phyloP scores from a whole-genome alignment of 1,140 invertebrate species.

The Rhopalosiphum padi region DNA sequence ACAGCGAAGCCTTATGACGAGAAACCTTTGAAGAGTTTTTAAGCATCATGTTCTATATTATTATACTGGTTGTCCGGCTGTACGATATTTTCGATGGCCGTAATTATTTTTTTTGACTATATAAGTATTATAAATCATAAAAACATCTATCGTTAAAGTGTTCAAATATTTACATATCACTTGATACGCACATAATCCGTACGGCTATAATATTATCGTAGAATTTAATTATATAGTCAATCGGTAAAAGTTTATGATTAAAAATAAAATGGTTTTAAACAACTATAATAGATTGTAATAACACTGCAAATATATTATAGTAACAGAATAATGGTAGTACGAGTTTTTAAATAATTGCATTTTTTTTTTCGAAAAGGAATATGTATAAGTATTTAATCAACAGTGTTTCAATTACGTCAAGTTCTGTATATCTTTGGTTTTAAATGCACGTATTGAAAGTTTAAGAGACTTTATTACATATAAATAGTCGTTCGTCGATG shows the following conservation, averaged over 20 bases:
- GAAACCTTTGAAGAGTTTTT: conserved; percentile 43
- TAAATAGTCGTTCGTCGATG: not conserved
- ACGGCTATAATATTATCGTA: not conserved
- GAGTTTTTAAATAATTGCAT: not conserved
- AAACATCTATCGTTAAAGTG: not conserved
- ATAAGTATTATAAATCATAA: not conserved
- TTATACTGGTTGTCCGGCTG: not conserved
- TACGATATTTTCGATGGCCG: not conserved
- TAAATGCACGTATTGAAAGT: not conserved
- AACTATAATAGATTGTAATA: not conserved
- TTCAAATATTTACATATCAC: not conserved
- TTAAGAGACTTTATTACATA: not conserved
- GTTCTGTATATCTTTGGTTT: not conserved
- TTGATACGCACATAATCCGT: not conserved
- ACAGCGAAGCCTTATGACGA: conserved; percentile 1
- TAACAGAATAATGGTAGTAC: not conserved
- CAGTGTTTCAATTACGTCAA: not conserved
- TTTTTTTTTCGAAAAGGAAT: not conserved
- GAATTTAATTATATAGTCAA: not conserved
- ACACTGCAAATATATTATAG: not conserved
- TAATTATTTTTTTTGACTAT: not conserved
- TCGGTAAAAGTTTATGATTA: not conserved
- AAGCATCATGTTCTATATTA: not conserved
- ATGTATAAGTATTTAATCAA: not conserved
- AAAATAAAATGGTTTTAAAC: not conserved